Conservation (phyloP, 2,888 invertebrate genomes). For the Dendrolimus houi region DNA sequence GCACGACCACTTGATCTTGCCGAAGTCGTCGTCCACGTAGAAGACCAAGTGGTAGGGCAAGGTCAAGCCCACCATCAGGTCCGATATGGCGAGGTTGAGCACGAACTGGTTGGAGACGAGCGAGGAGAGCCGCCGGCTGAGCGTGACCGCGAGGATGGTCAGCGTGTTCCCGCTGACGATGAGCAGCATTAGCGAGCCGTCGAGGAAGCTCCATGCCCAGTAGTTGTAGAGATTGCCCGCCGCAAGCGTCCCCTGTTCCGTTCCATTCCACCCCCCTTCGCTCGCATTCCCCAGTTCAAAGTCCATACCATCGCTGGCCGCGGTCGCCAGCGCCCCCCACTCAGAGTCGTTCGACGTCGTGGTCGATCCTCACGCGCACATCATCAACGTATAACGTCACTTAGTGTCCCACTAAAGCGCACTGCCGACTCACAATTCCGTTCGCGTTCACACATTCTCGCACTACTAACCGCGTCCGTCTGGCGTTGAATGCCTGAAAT, state of each 20-base stretch:
- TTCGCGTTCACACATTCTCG: conserved; percentile 35
- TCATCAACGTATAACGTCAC: conserved; percentile 49
- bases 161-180: conserved; percentile 85
- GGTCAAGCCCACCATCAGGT: conserved; percentile 85
- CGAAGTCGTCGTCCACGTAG: conserved; percentile 79
- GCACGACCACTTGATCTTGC: conserved; percentile 78
- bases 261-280: conserved; percentile 49
- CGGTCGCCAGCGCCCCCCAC: conserved; percentile 65
- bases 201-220: conserved; percentile 80
- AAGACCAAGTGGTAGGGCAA: conserved; percentile 87
- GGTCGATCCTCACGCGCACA: conserved; percentile 51
- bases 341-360: conserved; percentile 62
- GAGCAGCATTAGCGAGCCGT: conserved; percentile 79
- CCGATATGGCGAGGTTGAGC: conserved; percentile 86
- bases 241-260: conserved; percentile 35
- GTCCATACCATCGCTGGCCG: conserved; percentile 73
- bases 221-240: conserved; percentile 58
- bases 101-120: conserved; percentile 87
- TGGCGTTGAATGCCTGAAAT: conserved; percentile 33
- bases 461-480: conserved; percentile 14
- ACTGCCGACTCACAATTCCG: conserved; percentile 17
- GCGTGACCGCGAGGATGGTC: conserved; percentile 83
- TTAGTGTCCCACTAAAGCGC: conserved; percentile 31
- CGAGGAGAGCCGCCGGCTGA: conserved; percentile 81
- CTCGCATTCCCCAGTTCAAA: conserved; percentile 58